Conservation (phyloP, 1,140 invertebrate genomes). For the Drosophila gunungcola region DNA sequence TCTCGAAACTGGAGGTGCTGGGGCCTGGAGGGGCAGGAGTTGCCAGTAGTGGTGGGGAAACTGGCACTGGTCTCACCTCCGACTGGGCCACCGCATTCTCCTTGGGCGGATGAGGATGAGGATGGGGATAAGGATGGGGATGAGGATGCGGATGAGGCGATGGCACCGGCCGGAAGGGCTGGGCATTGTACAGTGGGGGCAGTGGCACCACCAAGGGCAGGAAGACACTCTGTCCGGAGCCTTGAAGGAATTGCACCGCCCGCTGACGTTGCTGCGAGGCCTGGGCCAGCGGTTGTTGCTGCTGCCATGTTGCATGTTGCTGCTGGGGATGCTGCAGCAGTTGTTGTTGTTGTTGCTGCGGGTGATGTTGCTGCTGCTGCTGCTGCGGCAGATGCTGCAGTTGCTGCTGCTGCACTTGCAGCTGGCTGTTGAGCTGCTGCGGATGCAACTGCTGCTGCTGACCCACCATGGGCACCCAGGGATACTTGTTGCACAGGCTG, state of each 20-base stretch:
- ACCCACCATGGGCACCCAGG: slow-evolving; percentile 90
- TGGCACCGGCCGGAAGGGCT: slow-evolving; percentile 85
- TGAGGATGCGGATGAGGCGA: slow-evolving; percentile 1
- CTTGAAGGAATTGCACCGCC: slow-evolving; percentile 69
- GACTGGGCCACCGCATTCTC: slow-evolving; percentile 75
- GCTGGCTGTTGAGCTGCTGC: slow-evolving; percentile 4
- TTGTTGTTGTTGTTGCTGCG: slow-evolving; percentile 60
- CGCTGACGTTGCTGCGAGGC: slow-evolving; percentile 69
- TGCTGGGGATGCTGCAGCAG: slow-evolving; percentile 40
- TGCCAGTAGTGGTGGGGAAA: slow-evolving; percentile 26
- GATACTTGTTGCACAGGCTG: slow-evolving; percentile 90
- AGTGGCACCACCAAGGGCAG: slow-evolving; percentile 85
- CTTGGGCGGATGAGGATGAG: slow-evolving; percentile 1
- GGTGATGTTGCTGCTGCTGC: slow-evolving; percentile 14
- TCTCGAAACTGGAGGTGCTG: slow-evolving; percentile 84
- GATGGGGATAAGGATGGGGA: no score
- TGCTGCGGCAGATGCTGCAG: slow-evolving; percentile 56
- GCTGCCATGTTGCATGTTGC: slow-evolving; percentile 53
- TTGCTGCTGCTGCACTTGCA: slow-evolving; percentile 20
- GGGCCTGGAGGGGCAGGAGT: slow-evolving; percentile 21
- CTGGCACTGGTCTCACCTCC: slow-evolving; percentile 63
- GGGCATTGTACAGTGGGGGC: slow-evolving; percentile 87
- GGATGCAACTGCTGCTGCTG: slow-evolving; percentile 57
- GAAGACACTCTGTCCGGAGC: slow-evolving; percentile 46
- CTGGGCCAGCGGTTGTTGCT: slow-evolving; percentile 54